Conservation (phyloP, 2,797 vertebrate species). For the Chanos chanos region DNA sequence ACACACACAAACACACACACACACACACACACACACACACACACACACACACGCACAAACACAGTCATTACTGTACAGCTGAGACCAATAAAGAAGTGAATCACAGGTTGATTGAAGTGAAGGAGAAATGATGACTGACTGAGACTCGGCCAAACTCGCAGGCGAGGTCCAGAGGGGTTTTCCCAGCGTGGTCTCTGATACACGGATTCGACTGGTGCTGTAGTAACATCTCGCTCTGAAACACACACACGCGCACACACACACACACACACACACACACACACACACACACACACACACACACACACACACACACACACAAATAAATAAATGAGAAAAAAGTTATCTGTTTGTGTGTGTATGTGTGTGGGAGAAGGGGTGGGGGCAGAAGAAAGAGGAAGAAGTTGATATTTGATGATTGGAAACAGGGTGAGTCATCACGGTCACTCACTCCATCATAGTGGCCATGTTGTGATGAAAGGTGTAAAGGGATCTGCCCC, state of each 20-base stretch:
- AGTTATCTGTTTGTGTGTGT: constrained; percentile 1
- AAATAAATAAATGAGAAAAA: no score
- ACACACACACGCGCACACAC: constrained; percentile 63
- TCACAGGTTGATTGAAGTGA: neutral
- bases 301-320: constrained; percentile 2
- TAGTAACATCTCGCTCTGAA: constrained; percentile 84
- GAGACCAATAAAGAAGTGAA: neutral
- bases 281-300: constrained; percentile 14
- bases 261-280: constrained; percentile 28
- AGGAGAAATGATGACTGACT: constrained; percentile 68
- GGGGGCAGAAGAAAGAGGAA: no score
- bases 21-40: neutral
- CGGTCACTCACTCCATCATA: constrained; percentile 84
- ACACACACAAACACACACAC: neutral
- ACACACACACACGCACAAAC: constrained; percentile 2
- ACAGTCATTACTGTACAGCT: neutral
- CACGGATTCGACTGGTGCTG: constrained; percentile 98
- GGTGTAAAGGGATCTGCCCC: constrained; percentile 94
- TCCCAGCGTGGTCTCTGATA: constrained; percentile 90
- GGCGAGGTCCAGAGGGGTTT: constrained; percentile 91
- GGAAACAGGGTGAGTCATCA: no score
- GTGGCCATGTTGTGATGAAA: constrained; percentile 93
- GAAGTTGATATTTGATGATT: no score
- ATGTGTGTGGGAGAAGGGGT: neutral
- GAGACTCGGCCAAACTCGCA: constrained; percentile 94